Percentiles rank a stretch among this genome's conserved stretches.
phyloP scores from a whole-genome alignment of 2,888 invertebrate species.

The Esperia sulphurella region DNA sequence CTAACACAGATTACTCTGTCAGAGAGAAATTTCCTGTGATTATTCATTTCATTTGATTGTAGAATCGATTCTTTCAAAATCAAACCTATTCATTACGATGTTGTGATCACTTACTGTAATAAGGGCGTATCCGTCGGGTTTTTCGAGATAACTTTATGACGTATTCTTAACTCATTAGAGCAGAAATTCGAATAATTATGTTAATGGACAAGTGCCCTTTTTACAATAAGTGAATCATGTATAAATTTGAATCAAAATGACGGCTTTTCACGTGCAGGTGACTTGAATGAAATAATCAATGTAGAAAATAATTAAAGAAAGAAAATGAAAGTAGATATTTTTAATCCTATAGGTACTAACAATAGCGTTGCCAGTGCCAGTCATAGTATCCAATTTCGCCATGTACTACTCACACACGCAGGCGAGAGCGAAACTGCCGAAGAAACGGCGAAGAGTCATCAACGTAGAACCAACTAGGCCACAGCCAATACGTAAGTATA shows the following conservation, averaged over 20 bases:
- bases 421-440: slow-evolving; percentile 98
- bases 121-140: too few species aligned
- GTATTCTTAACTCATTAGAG: too few species aligned
- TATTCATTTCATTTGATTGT: background rate
- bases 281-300: too few species aligned
- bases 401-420: slow-evolving; percentile 98
- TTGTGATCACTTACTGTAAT: too few species aligned
- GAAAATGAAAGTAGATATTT: background rate
- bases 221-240: too few species aligned
- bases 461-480: slow-evolving; percentile 95
- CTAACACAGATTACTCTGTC: background rate
- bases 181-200: too few species aligned
- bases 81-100: background rate
- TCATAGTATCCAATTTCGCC: slow-evolving; percentile 99
- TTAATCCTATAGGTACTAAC: slow-evolving; percentile 82
- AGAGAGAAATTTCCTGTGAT: slow-evolving; percentile 20
- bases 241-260: too few species aligned
- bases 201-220: too few species aligned
- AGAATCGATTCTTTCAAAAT: background rate
- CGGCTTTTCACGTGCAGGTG: too few species aligned
- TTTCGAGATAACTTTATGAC: too few species aligned
- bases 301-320: too few species aligned
- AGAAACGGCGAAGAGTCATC: slow-evolving; percentile 97
- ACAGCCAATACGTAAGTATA: slow-evolving; percentile 77
- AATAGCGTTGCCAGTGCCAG: slow-evolving; percentile 98